Base-by-base conservation (phyloP, 2,888 invertebrate species). In the Scrobipalpa atriplicella region DNA sequence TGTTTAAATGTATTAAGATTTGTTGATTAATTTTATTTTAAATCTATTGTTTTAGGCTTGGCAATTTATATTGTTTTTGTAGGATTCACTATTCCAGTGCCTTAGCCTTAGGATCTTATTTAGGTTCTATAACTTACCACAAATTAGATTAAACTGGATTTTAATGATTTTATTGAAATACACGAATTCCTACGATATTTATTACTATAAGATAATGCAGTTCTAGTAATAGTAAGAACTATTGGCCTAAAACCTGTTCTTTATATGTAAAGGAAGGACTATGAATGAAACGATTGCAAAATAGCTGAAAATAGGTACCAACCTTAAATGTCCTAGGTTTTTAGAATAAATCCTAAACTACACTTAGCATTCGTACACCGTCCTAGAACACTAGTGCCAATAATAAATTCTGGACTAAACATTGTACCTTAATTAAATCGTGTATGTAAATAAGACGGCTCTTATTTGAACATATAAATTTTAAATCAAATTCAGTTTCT, bases 361-460 rank as follows among this genome's bases (percentile, higher is more conserved):
- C 65, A 70, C 68, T 66, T 67, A 67, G 60, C n/a, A 29, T 38
- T 29, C 56, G 11, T 29, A 56, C 67, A 74, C 76, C 76, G 75
- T 76, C 76, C 75, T 73, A 71, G 68, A 65, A 63, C 69, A 68
- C 71, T 72, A 73, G 76, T 76, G 76, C 76, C 76, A 76, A 76
- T 68, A 64, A 56, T 67, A 68, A 68, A 68, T 13, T 65, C n/a
- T 39, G 60, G 21, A 56, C 16, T 29, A 38, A 36, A 38, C 13
- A 54, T 54, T 54, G 41, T 64, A 18, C 19, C 52, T 36, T 54
- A 68, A 69, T 64, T 67, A 64, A 65, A 70, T 16, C 11, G n/a
- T 58, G 16, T 41, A 11, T 61, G 8, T 16, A 16, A 39, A 9
- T 39, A 39, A 60, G 18, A 38, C 5, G n/a, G 11, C 21, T 29